phyloP scores from a whole-genome alignment of 1,140 invertebrate genomes.

The Ips typographus region DNA sequence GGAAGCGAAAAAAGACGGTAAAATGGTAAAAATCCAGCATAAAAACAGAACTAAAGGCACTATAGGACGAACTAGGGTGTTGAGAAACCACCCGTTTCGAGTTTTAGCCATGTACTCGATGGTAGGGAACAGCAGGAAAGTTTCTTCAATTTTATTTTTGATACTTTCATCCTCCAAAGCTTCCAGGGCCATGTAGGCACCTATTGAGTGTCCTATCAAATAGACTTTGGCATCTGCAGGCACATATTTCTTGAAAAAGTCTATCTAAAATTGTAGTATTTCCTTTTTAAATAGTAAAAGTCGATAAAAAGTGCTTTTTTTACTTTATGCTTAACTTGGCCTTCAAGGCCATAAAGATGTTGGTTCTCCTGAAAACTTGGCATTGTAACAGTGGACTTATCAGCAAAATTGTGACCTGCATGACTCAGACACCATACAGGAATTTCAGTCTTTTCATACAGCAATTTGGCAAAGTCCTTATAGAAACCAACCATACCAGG shows the following conservation, averaged over 20 bases:
- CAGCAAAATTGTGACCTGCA: constrained; percentile 66
- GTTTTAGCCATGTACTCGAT: constrained; percentile 75
- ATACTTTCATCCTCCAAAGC: constrained; percentile 63
- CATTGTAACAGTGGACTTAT: constrained; percentile 49
- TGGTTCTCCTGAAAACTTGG: constrained; percentile 56
- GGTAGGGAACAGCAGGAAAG: constrained; percentile 80
- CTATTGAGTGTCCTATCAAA: constrained; percentile 84
- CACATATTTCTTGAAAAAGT: constrained; percentile 73
- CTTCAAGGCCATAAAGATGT: constrained; percentile 70
- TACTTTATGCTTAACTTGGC: constrained; percentile 80
- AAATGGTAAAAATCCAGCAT: constrained; percentile 59
- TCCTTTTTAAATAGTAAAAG: constrained; percentile 6
- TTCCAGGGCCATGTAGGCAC: constrained; percentile 76
- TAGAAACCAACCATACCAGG: constrained; percentile 72
- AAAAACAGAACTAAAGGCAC: constrained; percentile 59
- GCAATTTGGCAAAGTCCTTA: constrained; percentile 63
- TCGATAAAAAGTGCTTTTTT: neutral
- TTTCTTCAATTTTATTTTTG: constrained; percentile 55
- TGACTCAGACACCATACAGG: constrained; percentile 77
- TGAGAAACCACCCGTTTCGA: constrained; percentile 67
- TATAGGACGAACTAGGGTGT: constrained; percentile 57
- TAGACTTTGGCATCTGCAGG: constrained; percentile 68
- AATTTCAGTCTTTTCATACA: constrained; percentile 60
- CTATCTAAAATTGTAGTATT: constrained; percentile 51
- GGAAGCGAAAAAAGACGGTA: constrained; percentile 59